These are phyloP conservation scores for Beaufortia kweichowensis DNA, from an alignment of 2,113 vertebrate species.

Conservation along the genomic window DNA sequence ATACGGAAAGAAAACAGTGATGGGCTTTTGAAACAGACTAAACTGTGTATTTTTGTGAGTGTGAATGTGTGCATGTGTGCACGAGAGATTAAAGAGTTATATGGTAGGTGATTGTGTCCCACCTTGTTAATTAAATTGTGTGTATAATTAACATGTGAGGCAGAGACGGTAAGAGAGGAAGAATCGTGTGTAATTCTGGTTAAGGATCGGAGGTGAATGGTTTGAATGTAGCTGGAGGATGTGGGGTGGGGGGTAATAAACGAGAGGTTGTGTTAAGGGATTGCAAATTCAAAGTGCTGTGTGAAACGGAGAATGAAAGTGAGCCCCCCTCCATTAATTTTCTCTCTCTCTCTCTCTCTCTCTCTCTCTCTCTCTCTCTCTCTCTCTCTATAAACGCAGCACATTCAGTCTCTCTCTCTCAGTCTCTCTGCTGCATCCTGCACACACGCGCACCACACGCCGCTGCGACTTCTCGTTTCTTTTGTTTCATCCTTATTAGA, in stretches of 20 bases:
- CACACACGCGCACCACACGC: background rate
- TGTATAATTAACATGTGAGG: background rate
- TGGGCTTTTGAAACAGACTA: background rate
- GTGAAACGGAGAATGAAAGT: conserved; percentile 64
- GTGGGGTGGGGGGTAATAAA: conserved; percentile 55
- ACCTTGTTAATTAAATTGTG: background rate
- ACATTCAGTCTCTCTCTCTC: conserved; percentile 26
- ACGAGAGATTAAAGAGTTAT: background rate
- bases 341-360: conserved; percentile 9
- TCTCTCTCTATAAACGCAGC: conserved; percentile 34
- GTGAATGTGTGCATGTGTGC: background rate
- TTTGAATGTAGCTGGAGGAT: conserved; percentile 22
- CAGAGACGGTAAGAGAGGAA: background rate
- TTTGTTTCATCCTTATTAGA: conserved; percentile 33
- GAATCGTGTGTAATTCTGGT: background rate
- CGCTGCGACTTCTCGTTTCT: conserved; percentile 38
- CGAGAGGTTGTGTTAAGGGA: conserved; percentile 59
- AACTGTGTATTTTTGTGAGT: background rate
- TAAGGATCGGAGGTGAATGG: conserved; percentile 23
- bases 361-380: conserved; percentile 33
- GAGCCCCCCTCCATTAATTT: background rate
- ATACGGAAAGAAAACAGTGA: conserved; percentile 23
- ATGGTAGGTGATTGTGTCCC: background rate
- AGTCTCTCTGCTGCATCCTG: conserved; percentile 68
- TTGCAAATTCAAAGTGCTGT: conserved; percentile 68